Base-by-base conservation (phyloP, 2,113 vertebrate genomes). In the Rhynchopsitta pachyrhyncha region DNA sequence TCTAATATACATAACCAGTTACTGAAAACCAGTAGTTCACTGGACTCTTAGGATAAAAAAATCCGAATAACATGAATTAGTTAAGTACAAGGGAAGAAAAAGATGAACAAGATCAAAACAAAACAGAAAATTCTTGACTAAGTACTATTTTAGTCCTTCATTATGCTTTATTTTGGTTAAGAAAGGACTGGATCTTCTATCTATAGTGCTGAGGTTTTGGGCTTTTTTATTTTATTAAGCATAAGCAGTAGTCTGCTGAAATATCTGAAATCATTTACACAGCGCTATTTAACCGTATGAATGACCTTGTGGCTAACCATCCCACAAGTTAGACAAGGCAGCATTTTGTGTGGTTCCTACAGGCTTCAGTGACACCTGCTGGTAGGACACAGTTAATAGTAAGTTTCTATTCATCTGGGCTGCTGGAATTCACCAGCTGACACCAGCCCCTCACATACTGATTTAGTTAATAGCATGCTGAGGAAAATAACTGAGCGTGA, bases 291-390 rank as follows among this genome's bases (percentile, higher is more conserved):
- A 67, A 53, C 17, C 14, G 10, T 19, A 64, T 5, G 52, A 84
- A 47, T 24, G 42, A 70, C 23, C 29, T 66, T 57, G 41, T 8
- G 25, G 24, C 12, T 24, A 75, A 60, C 9, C n/a, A 71, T 10
- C 24, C 37, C n/a, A 37, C 17, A 50, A 55, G 20, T 42, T 25
- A 24, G 33, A 31, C 2, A 17, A 86, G 39, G 23, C 70, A 60
- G 39, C 41, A 17, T 15, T 42, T n/a, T 73, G 60, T 24, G 29
- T 6, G 25, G 13, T 75, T 96, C 59, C 63, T n/a, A 10, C 41
- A n/a, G 47, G 42, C 85, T 82, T 39, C 71, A 47, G 62, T 41
- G 92, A 86, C 90, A 82, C 37, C 95, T 96, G 75, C 85, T 31
- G 94, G 82, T 28, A 68, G 55, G 37, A 57, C 14, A n/a, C 20